A percentile compares a stretch with the other conserved stretches of the same genome.
phyloP scores from a whole-genome alignment of 2,888 invertebrate species.

The Sturmia bella region DNA sequence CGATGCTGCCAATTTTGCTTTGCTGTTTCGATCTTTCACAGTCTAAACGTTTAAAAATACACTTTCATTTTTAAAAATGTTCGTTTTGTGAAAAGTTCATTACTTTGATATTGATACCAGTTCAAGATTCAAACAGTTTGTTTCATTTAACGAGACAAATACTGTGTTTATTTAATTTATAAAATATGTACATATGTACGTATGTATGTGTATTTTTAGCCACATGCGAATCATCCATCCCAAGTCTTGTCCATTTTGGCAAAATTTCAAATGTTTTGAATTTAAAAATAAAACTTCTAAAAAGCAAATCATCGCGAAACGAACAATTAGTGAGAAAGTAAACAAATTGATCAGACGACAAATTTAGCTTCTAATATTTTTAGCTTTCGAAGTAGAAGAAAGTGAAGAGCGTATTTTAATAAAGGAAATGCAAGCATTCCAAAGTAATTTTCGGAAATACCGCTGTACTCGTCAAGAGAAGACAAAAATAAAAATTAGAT shows the following conservation, averaged over 20 bases:
- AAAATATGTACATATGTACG: slow-evolving; percentile 23
- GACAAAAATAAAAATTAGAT: too few species aligned
- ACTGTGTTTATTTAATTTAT: slow-evolving; percentile 5
- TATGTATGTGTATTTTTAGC: slow-evolving; percentile 31
- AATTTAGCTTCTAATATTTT: slow-evolving; percentile 9
- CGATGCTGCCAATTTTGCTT: background rate
- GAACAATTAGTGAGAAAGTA: slow-evolving; percentile 34
- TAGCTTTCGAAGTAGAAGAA: background rate
- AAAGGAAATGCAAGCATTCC: too few species aligned
- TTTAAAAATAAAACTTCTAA: slow-evolving; percentile 57
- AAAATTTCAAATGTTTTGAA: slow-evolving; percentile 58
- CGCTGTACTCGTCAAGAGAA: too few species aligned
- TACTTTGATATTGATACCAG: slow-evolving; percentile 50
- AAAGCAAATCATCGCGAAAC: slow-evolving; percentile 14
- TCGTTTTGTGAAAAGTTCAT: slow-evolving; percentile 31
- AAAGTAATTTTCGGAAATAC: too few species aligned
- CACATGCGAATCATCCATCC: slow-evolving; percentile 17
- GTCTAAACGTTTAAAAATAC: too few species aligned
- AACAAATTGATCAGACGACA: slow-evolving; percentile 9
- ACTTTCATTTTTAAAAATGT: background rate
- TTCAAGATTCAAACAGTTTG: slow-evolving; percentile 11
- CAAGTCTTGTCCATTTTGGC: slow-evolving; percentile 63
- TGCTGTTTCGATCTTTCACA: too few species aligned
- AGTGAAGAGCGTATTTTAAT: background rate
- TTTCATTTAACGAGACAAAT: slow-evolving; percentile 10